Base-by-base conservation (phyloP, 2,888 invertebrate genomes). In the Perithous albicinctus region DNA sequence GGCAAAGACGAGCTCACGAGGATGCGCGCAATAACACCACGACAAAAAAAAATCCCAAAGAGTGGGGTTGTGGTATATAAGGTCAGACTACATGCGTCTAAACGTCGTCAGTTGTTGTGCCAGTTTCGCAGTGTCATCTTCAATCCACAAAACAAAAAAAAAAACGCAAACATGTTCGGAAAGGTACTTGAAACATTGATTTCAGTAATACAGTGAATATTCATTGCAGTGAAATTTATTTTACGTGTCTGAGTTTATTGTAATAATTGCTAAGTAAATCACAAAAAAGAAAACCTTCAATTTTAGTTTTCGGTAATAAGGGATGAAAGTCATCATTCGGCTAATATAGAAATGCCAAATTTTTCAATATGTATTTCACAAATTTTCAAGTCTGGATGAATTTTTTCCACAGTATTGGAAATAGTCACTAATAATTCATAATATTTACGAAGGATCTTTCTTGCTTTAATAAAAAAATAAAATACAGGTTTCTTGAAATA, bases 61-160 rank as follows among this genome's bases (percentile, higher is more conserved):
- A 74, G 85, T 80, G 85, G 84, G 80, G 79, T 64, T 29, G 43
- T 63, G 29, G 72, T 69, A 85, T 86, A 86, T 84, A 85, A 85
- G 80, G 70, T 59, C 72, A 54, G 67, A 74, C 72, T 23, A 26
- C 41, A 5, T 46, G 61, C 80, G 64, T 78, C 70, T 38, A 51
- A 64, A 26, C 64, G 61, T 76, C 81, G 80, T 85, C 85, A 78
- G 82, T 78, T 48, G 69, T 56, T 66, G 61, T 59, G 70, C 51
- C 56, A 59, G 61, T 38, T 66, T 69, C 15, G 48, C 56, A 26
- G 80, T 78, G 38, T 80, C 70, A 54, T 82, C 66, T 74, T 67
- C 41, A 35, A 46, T 56, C 18, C 41, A 59, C 67, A n/a, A n/a
- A n/a, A 41, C 6, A 54, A 32, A 8, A 51, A 73, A 69, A 76